Percentiles rank a stretch among this genome's conserved stretches.
Evolutionary conservation across 2,888 invertebrate genomes (phyloP).

Genomic region (Papilio demoleus): DNA sequence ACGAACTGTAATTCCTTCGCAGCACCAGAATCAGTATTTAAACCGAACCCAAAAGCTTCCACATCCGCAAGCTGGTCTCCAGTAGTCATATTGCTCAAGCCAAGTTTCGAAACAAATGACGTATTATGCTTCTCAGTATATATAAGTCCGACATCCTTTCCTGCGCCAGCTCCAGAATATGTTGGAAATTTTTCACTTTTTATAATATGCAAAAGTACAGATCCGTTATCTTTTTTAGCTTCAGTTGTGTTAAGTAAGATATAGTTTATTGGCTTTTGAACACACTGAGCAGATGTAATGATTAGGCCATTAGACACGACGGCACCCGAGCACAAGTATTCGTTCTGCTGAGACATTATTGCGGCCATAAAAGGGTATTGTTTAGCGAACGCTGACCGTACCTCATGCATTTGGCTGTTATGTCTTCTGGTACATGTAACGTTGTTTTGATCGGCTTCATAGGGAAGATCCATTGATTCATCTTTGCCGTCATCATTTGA

Average conservation of each 20-base stretch:
- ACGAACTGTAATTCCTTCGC: constrained; percentile 65
- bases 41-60: constrained; percentile 70
- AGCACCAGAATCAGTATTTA: constrained; percentile 67
- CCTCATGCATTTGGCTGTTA: constrained; percentile 69
- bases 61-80: constrained; percentile 57
- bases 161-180: constrained; percentile 53
- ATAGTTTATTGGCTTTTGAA: constrained; percentile 58
- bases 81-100: constrained; percentile 64
- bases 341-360: constrained; percentile 69
- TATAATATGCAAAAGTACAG: constrained; percentile 59
- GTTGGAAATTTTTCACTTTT: constrained; percentile 72
- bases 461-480: constrained; percentile 65
- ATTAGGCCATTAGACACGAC: constrained; percentile 69
- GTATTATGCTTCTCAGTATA: constrained; percentile 70
- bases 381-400: constrained; percentile 55
- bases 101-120: constrained; percentile 63
- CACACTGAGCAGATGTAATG: constrained; percentile 69
- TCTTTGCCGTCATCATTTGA: constrained; percentile 65
- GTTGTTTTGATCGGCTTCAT: constrained; percentile 55
- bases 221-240: constrained; percentile 60
- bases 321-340: constrained; percentile 71
- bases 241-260: constrained; percentile 68
- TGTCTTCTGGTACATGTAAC: constrained; percentile 65
- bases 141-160: constrained; percentile 69
- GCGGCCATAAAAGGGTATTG: constrained; percentile 75